A percentile compares a stretch with the other conserved stretches of the same genome.
Evolutionary conservation across 1,140 invertebrate species (phyloP).

Genomic region (Nautilus pompilius): DNA sequence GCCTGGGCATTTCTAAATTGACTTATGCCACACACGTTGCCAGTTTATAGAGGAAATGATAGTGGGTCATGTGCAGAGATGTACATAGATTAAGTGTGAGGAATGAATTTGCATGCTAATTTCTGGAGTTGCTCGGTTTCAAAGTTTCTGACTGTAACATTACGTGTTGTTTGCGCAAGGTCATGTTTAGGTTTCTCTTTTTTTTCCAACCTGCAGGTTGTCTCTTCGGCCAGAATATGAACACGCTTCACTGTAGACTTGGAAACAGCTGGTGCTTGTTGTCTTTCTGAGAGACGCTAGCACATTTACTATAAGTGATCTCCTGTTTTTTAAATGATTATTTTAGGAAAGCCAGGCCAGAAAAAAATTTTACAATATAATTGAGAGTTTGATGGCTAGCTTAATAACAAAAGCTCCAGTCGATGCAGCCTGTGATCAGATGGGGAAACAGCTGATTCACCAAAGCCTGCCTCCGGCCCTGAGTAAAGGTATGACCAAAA

Average conservation of each 20-base stretch:
- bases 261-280: not conserved
- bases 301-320: not conserved
- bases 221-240: not conserved
- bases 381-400: slow-evolving; percentile 65
- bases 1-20: no score
- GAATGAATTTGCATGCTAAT: no score
- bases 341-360: slow-evolving; percentile 53
- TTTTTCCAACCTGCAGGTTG: not conserved
- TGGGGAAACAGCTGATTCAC: slow-evolving; percentile 78
- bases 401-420: slow-evolving; percentile 68
- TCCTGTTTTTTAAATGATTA: not conserved
- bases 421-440: slow-evolving; percentile 79
- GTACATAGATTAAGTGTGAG: no score
- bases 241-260: not conserved
- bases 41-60: no score
- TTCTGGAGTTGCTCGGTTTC: no score
- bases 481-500: slow-evolving; percentile 53
- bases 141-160: no score
- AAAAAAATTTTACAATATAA: slow-evolving; percentile 60
- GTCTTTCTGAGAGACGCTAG: not conserved
- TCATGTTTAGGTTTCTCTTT: no score
- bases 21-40: no score
- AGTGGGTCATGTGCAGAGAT: no score
- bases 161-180: no score
- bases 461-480: slow-evolving; percentile 83